Base-by-base conservation (phyloP, 2,797 vertebrate species). In the Betta splendens region DNA sequence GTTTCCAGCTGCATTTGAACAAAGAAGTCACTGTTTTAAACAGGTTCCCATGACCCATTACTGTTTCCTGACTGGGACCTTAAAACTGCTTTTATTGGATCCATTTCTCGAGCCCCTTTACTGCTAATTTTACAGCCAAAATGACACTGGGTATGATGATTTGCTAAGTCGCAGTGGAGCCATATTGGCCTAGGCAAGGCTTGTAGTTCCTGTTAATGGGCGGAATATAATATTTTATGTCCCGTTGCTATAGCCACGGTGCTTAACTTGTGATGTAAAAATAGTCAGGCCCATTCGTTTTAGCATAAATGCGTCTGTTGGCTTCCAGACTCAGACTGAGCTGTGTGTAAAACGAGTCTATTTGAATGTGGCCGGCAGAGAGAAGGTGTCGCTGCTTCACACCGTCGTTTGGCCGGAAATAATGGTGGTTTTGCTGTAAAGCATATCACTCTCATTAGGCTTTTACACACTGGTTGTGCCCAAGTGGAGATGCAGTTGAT, bases 381-480 rank as follows among this genome's bases (percentile, higher is more conserved):
- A 76, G 78, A 84, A 86, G 85, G 76, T 85, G 89, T 86, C 86
- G 85, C 79, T 87, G 74, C 87, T 91, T 93, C 94, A 92, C 78
- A 89, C 93, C 92, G 94, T 94, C 89, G 91, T 98, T 96, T 96
- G 93, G 93, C 94, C 94, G 94, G 95, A 95, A 95, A 90, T 88
- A 89, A 91, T 93, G 93, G 92, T 89, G 92, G 94, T 94, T 95
- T 94, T 89, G 88, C 94, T 93, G 90, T 94, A 94, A 95, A 94
- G 94, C 93, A 92, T 92, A 95, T 95, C 93, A 94, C 95, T 94
- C 93, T 94, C 92, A 91, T 92, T 91, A 91, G 72, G 68, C 74
- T 88, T 89, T 91, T 87, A 90, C 89, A 93, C 91, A 91, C 91
- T 92, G 88, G 69, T 76, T 21, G 54, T 79, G 89, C 86, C 88